A percentile compares a stretch with the other conserved stretches of the same genome.
These are phyloP conservation scores for Stegostoma tigrinum DNA, from an alignment of 2,113 vertebrate genomes.

Conservation along the genomic window DNA sequence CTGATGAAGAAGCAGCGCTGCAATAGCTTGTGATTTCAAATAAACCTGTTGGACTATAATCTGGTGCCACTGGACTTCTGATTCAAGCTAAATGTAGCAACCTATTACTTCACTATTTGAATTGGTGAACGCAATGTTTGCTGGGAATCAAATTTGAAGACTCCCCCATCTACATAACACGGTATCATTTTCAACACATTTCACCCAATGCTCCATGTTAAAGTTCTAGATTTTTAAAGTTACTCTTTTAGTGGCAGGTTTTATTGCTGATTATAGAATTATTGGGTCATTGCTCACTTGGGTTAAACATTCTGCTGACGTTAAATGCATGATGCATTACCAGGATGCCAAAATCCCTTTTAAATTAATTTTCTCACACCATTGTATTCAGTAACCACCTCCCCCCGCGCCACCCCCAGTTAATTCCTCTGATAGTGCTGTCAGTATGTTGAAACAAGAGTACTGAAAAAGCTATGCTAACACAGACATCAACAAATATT, in stretches of 20 bases:
- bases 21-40: too few relatives aligned
- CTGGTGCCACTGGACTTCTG: too few relatives aligned
- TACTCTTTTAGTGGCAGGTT: neutral
- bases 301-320: neutral
- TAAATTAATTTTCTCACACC: conserved; percentile 20
- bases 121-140: neutral
- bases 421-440: neutral
- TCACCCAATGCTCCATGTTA: neutral
- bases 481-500: neutral
- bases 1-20: too few relatives aligned
- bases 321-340: too few relatives aligned
- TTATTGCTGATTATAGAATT: neutral
- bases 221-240: neutral
- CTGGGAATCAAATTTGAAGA: neutral
- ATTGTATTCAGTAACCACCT: neutral
- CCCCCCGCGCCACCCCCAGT: too few relatives aligned
- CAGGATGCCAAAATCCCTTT: neutral
- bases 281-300: neutral
- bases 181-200: neutral
- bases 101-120: neutral
- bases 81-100: neutral
- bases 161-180: neutral
- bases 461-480: neutral
- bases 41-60: too few relatives aligned
- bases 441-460: neutral